Conservation (phyloP, 2,888 invertebrate species). For the Synanthedon formicaeformis region DNA sequence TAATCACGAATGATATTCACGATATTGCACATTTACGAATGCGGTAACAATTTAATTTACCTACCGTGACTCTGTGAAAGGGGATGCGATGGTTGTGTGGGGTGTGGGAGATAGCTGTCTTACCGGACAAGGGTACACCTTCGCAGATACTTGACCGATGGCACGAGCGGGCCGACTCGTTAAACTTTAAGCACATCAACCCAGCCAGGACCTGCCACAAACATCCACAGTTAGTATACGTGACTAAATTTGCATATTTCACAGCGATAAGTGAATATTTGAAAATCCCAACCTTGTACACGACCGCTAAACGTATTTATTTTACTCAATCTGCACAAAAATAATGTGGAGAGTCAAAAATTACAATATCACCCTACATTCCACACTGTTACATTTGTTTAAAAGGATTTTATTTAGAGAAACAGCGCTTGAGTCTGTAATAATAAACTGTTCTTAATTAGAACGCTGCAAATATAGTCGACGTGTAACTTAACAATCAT, state of each 20-base stretch:
- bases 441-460: too few relatives aligned
- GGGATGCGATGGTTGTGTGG: not conserved
- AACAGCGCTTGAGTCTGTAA: too few relatives aligned
- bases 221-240: not conserved
- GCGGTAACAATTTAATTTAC: too few relatives aligned
- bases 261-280: not conserved
- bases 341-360: not conserved
- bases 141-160: slow-evolving; percentile 36
- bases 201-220: slow-evolving; percentile 24
- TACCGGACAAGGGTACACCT: slow-evolving; percentile 37
- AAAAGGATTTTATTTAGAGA: too few relatives aligned
- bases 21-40: too few relatives aligned
- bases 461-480: too few relatives aligned
- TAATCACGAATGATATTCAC: too few relatives aligned
- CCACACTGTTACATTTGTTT: too few relatives aligned
- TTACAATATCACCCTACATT: too few relatives aligned
- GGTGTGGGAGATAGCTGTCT: slow-evolving; percentile 5
- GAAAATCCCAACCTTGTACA: not conserved
- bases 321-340: not conserved
- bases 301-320: not conserved
- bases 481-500: too few relatives aligned
- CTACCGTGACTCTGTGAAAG: not conserved
- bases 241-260: not conserved
- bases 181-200: slow-evolving; percentile 25
- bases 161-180: slow-evolving; percentile 17